Evolutionary conservation across 2,888 invertebrate genomes (phyloP), one percentile per base, ranked within the genome.

Genomic region (Brachyptera putata): DNA sequence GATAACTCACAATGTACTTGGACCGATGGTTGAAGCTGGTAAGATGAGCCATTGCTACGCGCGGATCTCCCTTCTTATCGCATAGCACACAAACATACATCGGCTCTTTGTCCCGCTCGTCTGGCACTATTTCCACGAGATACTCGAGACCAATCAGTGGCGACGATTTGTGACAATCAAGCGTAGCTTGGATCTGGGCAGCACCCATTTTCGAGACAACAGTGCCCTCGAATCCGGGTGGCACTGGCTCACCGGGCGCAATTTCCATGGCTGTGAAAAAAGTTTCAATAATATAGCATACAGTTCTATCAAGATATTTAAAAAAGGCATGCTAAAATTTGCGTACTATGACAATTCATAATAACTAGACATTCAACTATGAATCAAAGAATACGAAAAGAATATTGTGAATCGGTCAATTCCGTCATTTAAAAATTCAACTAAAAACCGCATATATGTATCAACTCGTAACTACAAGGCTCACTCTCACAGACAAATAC

Each of bases 31-130:
- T 85, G 73, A 84, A 86, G 71, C 89, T 88, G 18, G 85, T 84
- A 70, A 91, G 79, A 73, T 91, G 91, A 65, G 85, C 84, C 73
- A 91, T 79, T 66, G 91, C 88, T 56, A 88, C 89, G 48, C 87
- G 81, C 24, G 85, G 86, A 71, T 89, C 87, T 37, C 90, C 89
- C 67, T 85, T 84, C 73, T 89, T 91, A 69, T 84, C 82, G 73
- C 91, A 92, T 63, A 91, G 77, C 66, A 87, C 80, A 75, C 91
- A 92, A 56, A 85, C 78, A 74, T 91, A 91, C 56, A 81, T 76
- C 0, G 89, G 87, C 72, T 89, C 89, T 69, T 81, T 79, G 64
- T 83, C 82, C 5, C 79, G 75, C 68, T 83, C 75, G 69, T 84
- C 83, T 14, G 63, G 58, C 5, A 80, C 77, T 67, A 90, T 74